A percentile compares a stretch with the other conserved stretches of the same genome.
Conservation (phyloP, 2,113 vertebrate genomes). For the Psophia crepitans region DNA sequence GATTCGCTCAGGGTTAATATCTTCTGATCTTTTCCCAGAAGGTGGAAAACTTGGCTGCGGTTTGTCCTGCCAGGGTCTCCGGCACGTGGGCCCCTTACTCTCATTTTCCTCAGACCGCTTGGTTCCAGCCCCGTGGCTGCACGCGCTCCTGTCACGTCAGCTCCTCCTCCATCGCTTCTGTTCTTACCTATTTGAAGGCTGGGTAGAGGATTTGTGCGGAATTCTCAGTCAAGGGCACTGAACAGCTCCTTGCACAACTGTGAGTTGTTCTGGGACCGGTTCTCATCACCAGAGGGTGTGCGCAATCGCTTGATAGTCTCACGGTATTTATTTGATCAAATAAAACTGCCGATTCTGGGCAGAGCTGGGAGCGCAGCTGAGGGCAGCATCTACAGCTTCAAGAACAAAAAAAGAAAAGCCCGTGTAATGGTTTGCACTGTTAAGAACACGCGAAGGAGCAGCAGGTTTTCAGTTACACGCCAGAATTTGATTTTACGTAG, state of each 20-base stretch:
- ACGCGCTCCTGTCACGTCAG: accelerated
- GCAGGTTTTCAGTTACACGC: neutral
- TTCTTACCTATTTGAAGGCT: accelerated
- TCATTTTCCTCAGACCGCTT: neutral
- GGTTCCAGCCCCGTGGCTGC: accelerated
- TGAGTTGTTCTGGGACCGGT: neutral
- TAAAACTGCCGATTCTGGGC: neutral
- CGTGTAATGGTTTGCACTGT: neutral
- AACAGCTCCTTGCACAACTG: neutral
- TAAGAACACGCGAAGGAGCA: neutral
- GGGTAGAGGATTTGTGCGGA: neutral
- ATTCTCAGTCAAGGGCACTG: no score
- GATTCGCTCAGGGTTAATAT: neutral
- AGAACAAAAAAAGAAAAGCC: neutral
- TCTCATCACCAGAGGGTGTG: no score
- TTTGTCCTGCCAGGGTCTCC: neutral
- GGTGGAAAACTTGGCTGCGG: neutral
- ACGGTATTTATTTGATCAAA: neutral
- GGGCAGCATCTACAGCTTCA: neutral
- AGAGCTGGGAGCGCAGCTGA: neutral
- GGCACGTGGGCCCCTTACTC: neutral
- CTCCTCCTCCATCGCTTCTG: accelerated
- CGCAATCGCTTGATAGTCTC: neutral
- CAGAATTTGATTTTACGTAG: neutral
- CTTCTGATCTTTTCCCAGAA: neutral